A percentile compares a stretch with the other conserved stretches of the same genome.
Evolutionary conservation across 2,797 vertebrate species (phyloP).

Genomic region (Todus mexicanus): DNA sequence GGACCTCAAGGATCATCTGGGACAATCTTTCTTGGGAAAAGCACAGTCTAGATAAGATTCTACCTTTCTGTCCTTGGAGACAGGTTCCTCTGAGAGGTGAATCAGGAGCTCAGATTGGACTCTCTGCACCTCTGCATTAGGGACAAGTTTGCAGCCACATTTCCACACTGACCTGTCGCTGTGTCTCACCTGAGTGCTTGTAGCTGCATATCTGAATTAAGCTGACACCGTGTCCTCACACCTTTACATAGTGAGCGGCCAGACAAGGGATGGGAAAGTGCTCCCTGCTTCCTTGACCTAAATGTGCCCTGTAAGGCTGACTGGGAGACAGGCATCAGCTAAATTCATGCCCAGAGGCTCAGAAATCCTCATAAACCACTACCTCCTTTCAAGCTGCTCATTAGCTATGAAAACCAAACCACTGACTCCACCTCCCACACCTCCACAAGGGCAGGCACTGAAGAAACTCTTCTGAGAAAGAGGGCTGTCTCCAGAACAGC

Average conservation of each 20-base stretch:
- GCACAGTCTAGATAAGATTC: neutral
- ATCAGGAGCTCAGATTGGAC: neutral
- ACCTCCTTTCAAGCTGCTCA: neutral
- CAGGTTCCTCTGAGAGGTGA: neutral
- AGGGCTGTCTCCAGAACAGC: neutral
- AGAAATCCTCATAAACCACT: neutral
- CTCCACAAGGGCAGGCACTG: neutral
- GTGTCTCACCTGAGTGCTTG: neutral
- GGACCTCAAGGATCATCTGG: no score
- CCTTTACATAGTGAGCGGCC: neutral
- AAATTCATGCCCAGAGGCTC: neutral
- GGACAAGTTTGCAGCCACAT: neutral
- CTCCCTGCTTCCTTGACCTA: neutral
- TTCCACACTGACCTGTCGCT: neutral
- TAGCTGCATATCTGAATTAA: neutral
- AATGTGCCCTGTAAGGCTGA: neutral
- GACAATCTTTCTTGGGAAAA: no score
- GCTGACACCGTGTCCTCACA: neutral
- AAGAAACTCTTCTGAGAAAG: neutral
- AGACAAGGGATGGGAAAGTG: neutral
- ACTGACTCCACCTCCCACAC: neutral
- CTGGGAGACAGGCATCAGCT: neutral
- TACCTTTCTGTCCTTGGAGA: neutral
- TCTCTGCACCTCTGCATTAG: neutral
- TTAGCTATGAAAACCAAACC: neutral